A percentile compares a stretch with the other conserved stretches of the same genome.
Conservation (phyloP, 1,140 invertebrate genomes). For the Parapsyche elsis region DNA sequence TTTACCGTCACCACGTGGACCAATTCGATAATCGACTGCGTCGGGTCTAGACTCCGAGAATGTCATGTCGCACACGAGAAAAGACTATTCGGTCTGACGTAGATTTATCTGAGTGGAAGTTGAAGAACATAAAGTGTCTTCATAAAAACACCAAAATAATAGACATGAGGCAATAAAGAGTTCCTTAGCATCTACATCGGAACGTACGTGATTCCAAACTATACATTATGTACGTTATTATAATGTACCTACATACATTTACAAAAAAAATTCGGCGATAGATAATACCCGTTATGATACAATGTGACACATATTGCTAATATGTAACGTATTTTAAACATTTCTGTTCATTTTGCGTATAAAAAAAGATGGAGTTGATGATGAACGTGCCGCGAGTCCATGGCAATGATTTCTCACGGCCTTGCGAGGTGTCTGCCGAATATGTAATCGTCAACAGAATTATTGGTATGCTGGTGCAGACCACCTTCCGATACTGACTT, state of each 20-base stretch:
- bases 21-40: constrained; percentile 26
- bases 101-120: constrained; percentile 43
- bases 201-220: background rate
- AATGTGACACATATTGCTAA: too few relatives aligned
- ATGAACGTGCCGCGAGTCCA: constrained; percentile 38
- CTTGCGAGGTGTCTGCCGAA: constrained; percentile 53
- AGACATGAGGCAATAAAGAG: constrained; percentile 55
- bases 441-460: constrained; percentile 49
- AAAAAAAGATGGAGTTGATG: constrained; percentile 7
- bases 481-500: constrained; percentile 29
- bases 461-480: constrained; percentile 50
- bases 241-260: too few relatives aligned
- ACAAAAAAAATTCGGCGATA: too few relatives aligned
- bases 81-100: constrained; percentile 30
- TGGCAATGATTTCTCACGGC: constrained; percentile 54
- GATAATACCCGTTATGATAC: too few relatives aligned
- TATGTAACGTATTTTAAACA: too few relatives aligned
- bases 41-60: background rate
- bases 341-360: too few relatives aligned
- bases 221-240: too few relatives aligned
- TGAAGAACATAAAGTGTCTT: constrained; percentile 38
- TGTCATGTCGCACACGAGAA: constrained; percentile 7
- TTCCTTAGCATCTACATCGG: constrained; percentile 45
- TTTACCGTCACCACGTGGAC: constrained; percentile 46
- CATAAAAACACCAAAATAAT: constrained; percentile 46